Evolutionary conservation across 2,113 vertebrate species (phyloP).

Genomic region (Trochalopteron elliotii): DNA sequence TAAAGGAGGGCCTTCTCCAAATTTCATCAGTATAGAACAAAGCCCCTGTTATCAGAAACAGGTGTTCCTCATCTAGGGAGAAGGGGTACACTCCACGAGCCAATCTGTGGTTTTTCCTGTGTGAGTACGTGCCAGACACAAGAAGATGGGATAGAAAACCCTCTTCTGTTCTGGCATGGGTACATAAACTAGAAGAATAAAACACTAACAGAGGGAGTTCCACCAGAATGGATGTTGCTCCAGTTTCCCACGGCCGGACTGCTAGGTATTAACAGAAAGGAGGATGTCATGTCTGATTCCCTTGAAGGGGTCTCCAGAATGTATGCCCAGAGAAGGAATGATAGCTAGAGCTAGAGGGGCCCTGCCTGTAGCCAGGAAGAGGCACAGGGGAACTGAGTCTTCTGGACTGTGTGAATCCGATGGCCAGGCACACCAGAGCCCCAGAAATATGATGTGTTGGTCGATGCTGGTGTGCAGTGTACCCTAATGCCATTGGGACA

Average conservation of each 20-base stretch:
- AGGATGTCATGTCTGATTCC: not conserved
- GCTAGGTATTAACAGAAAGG: not conserved
- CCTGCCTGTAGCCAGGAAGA: not conserved
- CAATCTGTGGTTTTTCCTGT: not conserved
- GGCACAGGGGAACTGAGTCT: not conserved
- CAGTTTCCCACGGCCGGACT: too few species aligned
- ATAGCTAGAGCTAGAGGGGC: not conserved
- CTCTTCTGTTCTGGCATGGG: not conserved
- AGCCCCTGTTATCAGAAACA: not conserved
- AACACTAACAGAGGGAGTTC: not conserved
- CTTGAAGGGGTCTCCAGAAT: not conserved
- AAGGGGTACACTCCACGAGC: not conserved
- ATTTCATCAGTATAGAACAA: not conserved
- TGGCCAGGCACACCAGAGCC: not conserved
- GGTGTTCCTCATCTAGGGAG: not conserved
- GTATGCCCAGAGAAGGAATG: not conserved
- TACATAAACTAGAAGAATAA: not conserved
- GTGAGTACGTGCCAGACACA: not conserved
- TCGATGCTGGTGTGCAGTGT: not conserved
- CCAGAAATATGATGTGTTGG: not conserved
- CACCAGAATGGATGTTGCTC: not conserved
- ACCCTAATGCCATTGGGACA: not conserved
- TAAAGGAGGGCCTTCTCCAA: not conserved
- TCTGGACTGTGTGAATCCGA: not conserved
- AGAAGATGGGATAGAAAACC: not conserved